Percentiles rank a stretch among this genome's conserved stretches.
Evolutionary conservation across 2,888 invertebrate species (phyloP).

Genomic region (Brachyopa scutellaris): DNA sequence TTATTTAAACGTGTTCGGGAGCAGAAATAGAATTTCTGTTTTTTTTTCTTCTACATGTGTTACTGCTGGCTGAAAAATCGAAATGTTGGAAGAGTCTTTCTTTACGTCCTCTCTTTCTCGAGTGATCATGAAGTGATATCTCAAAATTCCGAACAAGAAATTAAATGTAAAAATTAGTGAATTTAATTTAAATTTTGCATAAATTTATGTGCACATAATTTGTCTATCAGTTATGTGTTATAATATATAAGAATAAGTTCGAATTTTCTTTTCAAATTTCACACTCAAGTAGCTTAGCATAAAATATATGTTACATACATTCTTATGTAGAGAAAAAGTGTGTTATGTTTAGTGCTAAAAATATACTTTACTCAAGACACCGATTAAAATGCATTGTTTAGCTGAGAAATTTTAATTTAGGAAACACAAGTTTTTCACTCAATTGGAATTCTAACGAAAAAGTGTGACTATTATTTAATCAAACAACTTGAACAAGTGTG

Average conservation of each 20-base stretch:
- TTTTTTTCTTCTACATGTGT: conserved; percentile 62
- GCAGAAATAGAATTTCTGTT: conserved; percentile 69
- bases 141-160: conserved; percentile 58
- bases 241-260: conserved; percentile 8
- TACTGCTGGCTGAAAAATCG: conserved; percentile 70
- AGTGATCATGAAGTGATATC: conserved; percentile 71
- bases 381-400: conserved; percentile 62
- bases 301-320: conserved; percentile 45
- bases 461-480: conserved; percentile 59
- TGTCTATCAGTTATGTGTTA: conserved; percentile 3
- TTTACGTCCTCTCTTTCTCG: conserved; percentile 69
- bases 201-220: conserved; percentile 39
- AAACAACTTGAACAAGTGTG: conserved; percentile 28
- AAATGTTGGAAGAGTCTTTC: conserved; percentile 69
- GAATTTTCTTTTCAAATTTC: background rate
- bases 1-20: conserved; percentile 70
- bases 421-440: conserved; percentile 34
- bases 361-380: conserved; percentile 64
- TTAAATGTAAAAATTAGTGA: conserved; percentile 50
- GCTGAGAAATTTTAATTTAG: conserved; percentile 44
- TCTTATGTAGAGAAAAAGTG: conserved; percentile 46
- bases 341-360: conserved; percentile 72
- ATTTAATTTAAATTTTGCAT: conserved; percentile 33
- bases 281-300: conserved; percentile 19
- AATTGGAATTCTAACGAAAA: conserved; percentile 39